Evolutionary conservation across 2,113 vertebrate species (phyloP).

Genomic region (Daboia siamensis): DNA sequence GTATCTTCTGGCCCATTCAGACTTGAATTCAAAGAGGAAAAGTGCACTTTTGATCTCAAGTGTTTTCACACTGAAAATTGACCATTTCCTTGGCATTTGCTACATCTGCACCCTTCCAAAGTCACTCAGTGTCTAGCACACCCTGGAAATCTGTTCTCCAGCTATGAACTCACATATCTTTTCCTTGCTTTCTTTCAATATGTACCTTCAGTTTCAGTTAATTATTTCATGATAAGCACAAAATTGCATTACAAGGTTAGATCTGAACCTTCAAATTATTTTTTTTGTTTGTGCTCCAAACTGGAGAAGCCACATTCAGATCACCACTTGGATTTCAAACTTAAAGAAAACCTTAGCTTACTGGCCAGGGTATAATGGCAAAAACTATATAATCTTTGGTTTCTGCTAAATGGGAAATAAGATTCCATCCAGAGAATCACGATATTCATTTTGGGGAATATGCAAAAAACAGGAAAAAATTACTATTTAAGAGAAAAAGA

Average conservation of each 20-base stretch:
- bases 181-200: background rate
- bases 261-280: background rate
- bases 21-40: background rate
- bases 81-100: background rate
- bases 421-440: background rate
- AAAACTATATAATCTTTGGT: background rate
- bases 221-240: background rate
- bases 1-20: background rate
- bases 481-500: background rate
- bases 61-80: background rate
- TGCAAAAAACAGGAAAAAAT: background rate
- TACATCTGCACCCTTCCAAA: background rate
- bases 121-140: background rate
- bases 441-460: background rate
- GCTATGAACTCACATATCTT: background rate
- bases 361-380: background rate
- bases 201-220: background rate
- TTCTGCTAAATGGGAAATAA: background rate
- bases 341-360: background rate
- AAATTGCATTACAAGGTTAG: background rate
- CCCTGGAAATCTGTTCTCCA: background rate
- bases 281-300: background rate
- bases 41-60: background rate
- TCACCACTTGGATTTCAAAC: background rate
- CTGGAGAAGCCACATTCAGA: background rate